phyloP scores from a whole-genome alignment of 2,888 invertebrate species.

The Hirudinaria manillensis region DNA sequence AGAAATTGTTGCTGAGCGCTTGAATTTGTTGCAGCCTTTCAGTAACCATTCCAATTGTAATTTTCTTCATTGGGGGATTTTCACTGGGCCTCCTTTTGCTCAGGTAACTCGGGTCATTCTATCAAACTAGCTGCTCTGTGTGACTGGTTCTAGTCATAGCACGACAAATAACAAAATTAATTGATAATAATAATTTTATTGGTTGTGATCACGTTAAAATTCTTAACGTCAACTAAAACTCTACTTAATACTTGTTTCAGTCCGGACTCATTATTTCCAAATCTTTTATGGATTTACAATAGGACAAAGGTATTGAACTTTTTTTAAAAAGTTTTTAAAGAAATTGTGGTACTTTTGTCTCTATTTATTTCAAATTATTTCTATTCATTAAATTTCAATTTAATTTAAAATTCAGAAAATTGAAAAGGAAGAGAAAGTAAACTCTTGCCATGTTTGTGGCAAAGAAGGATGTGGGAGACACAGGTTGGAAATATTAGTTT shows the following conservation, averaged over 20 bases:
- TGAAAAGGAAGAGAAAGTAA: constrained; percentile 1
- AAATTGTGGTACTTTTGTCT: neutral
- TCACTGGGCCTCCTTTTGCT: constrained; percentile 34
- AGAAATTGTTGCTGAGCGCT: too few relatives aligned
- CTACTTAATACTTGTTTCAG: constrained; percentile 30
- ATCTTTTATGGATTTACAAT: constrained; percentile 33
- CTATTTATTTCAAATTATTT: constrained; percentile 9
- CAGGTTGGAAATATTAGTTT: constrained; percentile 41
- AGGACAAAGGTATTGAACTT: constrained; percentile 31
- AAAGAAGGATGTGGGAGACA: constrained; percentile 51
- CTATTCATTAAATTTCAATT: neutral
- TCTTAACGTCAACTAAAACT: too few relatives aligned
- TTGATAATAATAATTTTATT: neutral
- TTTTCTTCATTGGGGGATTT: constrained; percentile 35
- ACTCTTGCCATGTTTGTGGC: constrained; percentile 51
- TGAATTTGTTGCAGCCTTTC: constrained; percentile 3
- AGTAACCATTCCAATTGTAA: constrained; percentile 16
- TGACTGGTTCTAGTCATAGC: too few relatives aligned
- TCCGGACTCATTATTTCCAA: constrained; percentile 36
- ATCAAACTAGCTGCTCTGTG: neutral
- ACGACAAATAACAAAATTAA: neutral
- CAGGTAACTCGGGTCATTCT: constrained; percentile 29
- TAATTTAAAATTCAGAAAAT: neutral
- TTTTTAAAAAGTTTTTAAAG: neutral
- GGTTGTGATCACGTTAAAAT: neutral